These are phyloP conservation scores for Lordiphosa clarofinis DNA, from an alignment of 1,140 invertebrate species.

Conservation along the genomic window DNA sequence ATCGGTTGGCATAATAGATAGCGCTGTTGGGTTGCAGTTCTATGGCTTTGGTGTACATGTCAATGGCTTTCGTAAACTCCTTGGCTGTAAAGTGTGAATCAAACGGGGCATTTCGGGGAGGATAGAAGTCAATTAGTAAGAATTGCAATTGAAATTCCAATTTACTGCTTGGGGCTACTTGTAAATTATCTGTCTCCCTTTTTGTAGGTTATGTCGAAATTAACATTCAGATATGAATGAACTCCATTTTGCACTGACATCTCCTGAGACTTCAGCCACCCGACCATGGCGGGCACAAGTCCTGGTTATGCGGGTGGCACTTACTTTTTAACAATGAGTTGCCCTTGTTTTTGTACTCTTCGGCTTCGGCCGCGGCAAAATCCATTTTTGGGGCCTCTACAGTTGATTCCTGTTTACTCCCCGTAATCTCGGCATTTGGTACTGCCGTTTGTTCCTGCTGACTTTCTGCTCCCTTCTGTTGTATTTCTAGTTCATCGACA, in stretches of 20 bases:
- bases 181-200: constrained; percentile 48
- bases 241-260: background rate
- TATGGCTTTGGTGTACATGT: constrained; percentile 95
- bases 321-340: constrained; percentile 93
- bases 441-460: constrained; percentile 28
- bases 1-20: constrained; percentile 95
- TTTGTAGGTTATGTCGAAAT: constrained; percentile 52
- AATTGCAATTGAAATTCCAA: constrained; percentile 25
- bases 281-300: background rate
- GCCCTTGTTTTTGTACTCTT: constrained; percentile 90
- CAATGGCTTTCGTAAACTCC: constrained; percentile 93
- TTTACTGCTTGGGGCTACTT: constrained; percentile 21
- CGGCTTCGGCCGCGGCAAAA: constrained; percentile 85
- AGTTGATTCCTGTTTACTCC: constrained; percentile 39
- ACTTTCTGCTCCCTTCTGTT: constrained; percentile 44
- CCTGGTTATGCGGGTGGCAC: constrained; percentile 34
- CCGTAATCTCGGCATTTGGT: constrained; percentile 28
- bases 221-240: constrained; percentile 19
- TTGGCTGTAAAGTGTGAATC: constrained; percentile 84
- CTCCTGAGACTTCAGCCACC: background rate
- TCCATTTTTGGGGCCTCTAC: constrained; percentile 25
- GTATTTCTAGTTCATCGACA: constrained; percentile 59
- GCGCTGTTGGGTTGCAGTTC: constrained; percentile 90
- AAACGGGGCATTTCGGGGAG: too few species aligned
- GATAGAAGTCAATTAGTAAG: background rate